Evolutionary conservation across 2,888 invertebrate species (phyloP).

Genomic region (Orthosia cruda): DNA sequence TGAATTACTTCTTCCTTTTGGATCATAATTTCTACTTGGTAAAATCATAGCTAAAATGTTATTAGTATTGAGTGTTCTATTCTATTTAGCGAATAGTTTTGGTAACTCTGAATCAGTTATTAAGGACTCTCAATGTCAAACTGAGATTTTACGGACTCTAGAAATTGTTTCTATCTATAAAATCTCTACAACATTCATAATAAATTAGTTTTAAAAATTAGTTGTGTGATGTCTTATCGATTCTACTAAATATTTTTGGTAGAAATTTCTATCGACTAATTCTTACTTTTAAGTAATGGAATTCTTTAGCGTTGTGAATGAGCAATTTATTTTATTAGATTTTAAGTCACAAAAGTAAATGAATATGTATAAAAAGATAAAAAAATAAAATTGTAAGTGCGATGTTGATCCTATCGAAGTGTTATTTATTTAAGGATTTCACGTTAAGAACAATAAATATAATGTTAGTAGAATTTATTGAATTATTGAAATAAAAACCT

Average conservation of each 20-base stretch:
- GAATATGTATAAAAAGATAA: slow-evolving; percentile 49
- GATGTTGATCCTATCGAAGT: slow-evolving; percentile 74
- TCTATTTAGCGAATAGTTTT: slow-evolving; percentile 32
- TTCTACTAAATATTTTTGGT: slow-evolving; percentile 35
- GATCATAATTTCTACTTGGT: slow-evolving; percentile 14
- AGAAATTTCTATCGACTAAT: slow-evolving; percentile 30
- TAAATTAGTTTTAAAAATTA: slow-evolving; percentile 33
- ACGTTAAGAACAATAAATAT: slow-evolving; percentile 69
- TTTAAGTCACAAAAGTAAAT: slow-evolving; percentile 61
- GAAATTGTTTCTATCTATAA: slow-evolving; percentile 19
- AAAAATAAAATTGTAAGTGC: slow-evolving; percentile 58
- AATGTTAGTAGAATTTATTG: slow-evolving; percentile 81
- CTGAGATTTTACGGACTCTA: not conserved
- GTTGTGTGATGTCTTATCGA: slow-evolving; percentile 41
- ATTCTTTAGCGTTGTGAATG: slow-evolving; percentile 73
- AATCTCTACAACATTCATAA: slow-evolving; percentile 15
- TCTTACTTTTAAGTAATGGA: slow-evolving; percentile 55
- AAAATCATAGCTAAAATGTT: slow-evolving; percentile 15
- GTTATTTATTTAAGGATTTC: slow-evolving; percentile 76
- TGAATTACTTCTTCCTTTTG: slow-evolving; percentile 15
- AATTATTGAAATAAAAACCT: slow-evolving; percentile 78
- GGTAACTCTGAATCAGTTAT: slow-evolving; percentile 28
- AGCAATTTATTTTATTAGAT: slow-evolving; percentile 71
- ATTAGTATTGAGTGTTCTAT: slow-evolving; percentile 14
- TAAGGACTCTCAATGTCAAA: slow-evolving; percentile 10